These are phyloP conservation scores for Syngnathus scovelli DNA, from an alignment of 2,113 vertebrate species.

Conservation along the genomic window DNA sequence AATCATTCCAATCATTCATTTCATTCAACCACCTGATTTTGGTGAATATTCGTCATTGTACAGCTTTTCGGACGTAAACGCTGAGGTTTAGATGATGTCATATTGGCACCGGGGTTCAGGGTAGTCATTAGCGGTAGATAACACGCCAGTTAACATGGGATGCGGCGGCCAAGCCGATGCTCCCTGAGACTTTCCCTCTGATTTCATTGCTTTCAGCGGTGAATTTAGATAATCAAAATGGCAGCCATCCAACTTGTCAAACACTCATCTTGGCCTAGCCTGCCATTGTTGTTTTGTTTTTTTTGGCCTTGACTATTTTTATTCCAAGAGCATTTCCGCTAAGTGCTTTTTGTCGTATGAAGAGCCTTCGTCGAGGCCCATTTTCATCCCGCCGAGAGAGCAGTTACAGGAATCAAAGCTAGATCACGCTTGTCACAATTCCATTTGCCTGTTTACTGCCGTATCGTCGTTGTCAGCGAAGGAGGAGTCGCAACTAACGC, in stretches of 20 bases:
- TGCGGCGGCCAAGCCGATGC: slow-evolving; percentile 43
- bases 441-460: slow-evolving; percentile 50
- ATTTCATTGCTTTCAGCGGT: slow-evolving; percentile 56
- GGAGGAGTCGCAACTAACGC: neutral
- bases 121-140: slow-evolving; percentile 51
- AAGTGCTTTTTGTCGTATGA: slow-evolving; percentile 68
- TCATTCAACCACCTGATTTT: neutral
- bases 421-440: slow-evolving; percentile 61
- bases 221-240: slow-evolving; percentile 65
- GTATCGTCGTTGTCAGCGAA: slow-evolving; percentile 1
- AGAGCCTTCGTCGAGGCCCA: slow-evolving; percentile 37
- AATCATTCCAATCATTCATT: too few relatives aligned
- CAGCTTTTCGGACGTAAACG: slow-evolving; percentile 9
- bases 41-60: too few relatives aligned
- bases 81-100: slow-evolving; percentile 38
- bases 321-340: slow-evolving; percentile 56
- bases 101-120: slow-evolving; percentile 35
- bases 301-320: slow-evolving; percentile 39
- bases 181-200: slow-evolving; percentile 40
- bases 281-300: slow-evolving; percentile 12
- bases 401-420: slow-evolving; percentile 64
- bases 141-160: slow-evolving; percentile 53
- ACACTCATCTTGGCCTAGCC: slow-evolving; percentile 37
- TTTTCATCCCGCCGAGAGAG: slow-evolving; percentile 52
- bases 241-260: slow-evolving; percentile 58